Evolutionary conservation across 2,113 vertebrate genomes (phyloP).

Genomic region (Strigops habroptila): DNA sequence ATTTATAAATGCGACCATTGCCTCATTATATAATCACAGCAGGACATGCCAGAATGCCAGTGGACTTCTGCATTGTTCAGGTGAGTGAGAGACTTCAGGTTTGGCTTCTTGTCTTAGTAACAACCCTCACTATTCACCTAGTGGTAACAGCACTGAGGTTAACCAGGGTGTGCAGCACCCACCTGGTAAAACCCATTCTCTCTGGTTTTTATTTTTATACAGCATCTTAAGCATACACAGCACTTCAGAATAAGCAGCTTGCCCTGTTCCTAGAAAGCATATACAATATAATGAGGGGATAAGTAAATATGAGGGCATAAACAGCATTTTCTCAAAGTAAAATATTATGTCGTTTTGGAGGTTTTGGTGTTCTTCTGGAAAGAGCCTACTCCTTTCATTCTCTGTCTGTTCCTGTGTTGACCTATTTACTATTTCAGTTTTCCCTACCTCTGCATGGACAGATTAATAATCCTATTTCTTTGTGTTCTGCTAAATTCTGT

Average conservation of each 20-base stretch:
- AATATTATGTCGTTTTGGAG: rapidly evolving
- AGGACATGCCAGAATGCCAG: neutral
- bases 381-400: neutral
- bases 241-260: neutral
- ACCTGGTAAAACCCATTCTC: neutral
- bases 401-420: neutral
- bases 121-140: neutral
- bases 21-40: neutral
- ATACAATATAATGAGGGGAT: neutral
- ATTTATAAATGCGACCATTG: neutral
- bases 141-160: neutral
- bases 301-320: neutral
- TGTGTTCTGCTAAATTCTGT: neutral
- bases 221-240: neutral
- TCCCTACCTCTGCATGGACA: neutral
- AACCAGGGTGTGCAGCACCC: neutral
- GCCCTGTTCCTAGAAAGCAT: neutral
- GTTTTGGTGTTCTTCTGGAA: neutral
- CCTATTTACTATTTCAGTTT: neutral
- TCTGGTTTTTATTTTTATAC: neutral
- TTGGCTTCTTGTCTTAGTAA: neutral
- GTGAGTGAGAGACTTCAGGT: neutral
- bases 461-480: neutral
- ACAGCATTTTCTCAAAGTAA: neutral
- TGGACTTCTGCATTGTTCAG: neutral